Percentiles rank a stretch among this genome's conserved stretches.
Evolutionary conservation across 1,140 invertebrate species (phyloP).

Genomic region (Drosophila varians): DNA sequence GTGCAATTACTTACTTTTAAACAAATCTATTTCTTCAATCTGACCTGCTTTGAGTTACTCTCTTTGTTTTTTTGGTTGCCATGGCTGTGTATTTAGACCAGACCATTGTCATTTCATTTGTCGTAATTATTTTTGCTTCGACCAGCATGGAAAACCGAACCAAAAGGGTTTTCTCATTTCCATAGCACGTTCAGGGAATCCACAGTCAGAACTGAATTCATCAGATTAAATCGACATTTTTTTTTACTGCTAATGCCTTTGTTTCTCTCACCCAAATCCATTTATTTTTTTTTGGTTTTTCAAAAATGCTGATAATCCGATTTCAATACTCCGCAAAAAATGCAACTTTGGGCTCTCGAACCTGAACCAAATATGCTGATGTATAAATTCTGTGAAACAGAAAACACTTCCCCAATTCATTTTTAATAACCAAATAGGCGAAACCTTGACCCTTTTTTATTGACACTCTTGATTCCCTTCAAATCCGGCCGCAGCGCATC

Average conservation of each 20-base stretch:
- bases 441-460: constrained; percentile 2
- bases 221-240: no score
- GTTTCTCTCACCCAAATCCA: no score
- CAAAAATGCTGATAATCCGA: not conserved
- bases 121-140: constrained; percentile 19
- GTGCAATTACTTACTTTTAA: constrained; percentile 3
- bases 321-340: not conserved
- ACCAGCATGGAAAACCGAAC: constrained; percentile 7
- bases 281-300: no score
- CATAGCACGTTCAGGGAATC: no score
- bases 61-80: not conserved
- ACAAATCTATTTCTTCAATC: constrained; percentile 40
- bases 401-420: not conserved
- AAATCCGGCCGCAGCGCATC: not conserved
- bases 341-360: not conserved
- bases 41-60: not conserved
- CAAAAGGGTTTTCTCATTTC: not conserved
- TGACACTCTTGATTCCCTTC: not conserved
- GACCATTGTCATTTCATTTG: constrained; percentile 19
- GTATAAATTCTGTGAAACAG: not conserved
- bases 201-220: no score
- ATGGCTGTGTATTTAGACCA: constrained; percentile 16
- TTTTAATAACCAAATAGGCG: not conserved
- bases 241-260: no score
- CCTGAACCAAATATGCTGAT: no score